A percentile compares a stretch with the other conserved stretches of the same genome.
Conservation (phyloP, 2,888 invertebrate genomes). For the Polyploca ridens region DNA sequence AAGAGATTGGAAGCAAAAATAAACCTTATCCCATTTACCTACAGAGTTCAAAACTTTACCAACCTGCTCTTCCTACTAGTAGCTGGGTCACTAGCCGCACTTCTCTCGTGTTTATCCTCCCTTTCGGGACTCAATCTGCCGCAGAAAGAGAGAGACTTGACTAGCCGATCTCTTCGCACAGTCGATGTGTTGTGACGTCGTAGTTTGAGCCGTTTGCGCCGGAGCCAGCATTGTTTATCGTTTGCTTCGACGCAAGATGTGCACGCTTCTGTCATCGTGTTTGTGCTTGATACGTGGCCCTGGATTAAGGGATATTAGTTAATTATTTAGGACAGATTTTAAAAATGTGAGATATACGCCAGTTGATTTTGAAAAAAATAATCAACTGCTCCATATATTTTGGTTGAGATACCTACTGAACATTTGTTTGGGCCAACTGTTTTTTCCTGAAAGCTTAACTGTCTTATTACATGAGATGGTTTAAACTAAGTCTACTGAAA, state of each 20-base stretch:
- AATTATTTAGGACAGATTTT: too few relatives aligned
- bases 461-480: too few relatives aligned
- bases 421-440: too few relatives aligned
- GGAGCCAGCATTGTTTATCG: conserved; percentile 76
- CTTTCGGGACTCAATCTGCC: conserved; percentile 85
- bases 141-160: conserved; percentile 91
- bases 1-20: neutral
- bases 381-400: too few relatives aligned
- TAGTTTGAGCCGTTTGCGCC: conserved; percentile 71
- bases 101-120: conserved; percentile 84
- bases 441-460: too few relatives aligned
- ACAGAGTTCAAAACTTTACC: conserved; percentile 21
- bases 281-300: conserved; percentile 82
- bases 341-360: too few relatives aligned
- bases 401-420: too few relatives aligned
- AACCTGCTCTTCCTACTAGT: conserved; percentile 83
- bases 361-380: too few relatives aligned
- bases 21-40: neutral
- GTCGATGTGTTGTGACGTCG: conserved; percentile 60
- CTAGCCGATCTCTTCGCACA: conserved; percentile 75
- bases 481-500: too few relatives aligned
- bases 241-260: conserved; percentile 80
- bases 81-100: conserved; percentile 87
- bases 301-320: conserved; percentile 28
- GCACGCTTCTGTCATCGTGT: conserved; percentile 82